Conservation (phyloP, 2,113 vertebrate species). For the Clarias magur region DNA sequence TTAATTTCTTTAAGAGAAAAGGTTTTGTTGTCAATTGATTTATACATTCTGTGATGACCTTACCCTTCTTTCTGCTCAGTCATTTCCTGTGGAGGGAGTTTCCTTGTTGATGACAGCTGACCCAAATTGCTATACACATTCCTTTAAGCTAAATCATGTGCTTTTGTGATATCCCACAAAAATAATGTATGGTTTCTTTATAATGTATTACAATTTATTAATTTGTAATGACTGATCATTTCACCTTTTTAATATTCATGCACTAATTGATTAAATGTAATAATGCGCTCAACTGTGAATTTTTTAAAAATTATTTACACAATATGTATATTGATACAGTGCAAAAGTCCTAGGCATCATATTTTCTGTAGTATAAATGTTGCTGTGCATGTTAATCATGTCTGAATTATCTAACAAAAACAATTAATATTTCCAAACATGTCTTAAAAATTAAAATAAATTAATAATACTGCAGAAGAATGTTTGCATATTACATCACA, state of each 20-base stretch:
- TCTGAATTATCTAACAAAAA: no score
- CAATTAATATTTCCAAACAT: no score
- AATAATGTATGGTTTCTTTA: no score
- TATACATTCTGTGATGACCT: not conserved
- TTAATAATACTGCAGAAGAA: no score
- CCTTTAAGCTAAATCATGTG: slow-evolving; percentile 29
- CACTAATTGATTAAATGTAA: not conserved
- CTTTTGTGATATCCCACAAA: not conserved
- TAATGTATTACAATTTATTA: no score
- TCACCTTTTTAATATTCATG: not conserved
- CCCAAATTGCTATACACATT: not conserved
- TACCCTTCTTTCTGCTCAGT: not conserved
- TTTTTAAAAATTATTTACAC: not conserved
- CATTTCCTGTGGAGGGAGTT: slow-evolving; percentile 34
- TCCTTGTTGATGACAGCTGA: slow-evolving; percentile 21
- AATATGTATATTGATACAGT: not conserved
- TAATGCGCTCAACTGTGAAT: not conserved
- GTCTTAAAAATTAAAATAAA: no score
- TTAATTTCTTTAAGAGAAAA: not conserved
- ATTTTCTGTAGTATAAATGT: not conserved
- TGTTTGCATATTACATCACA: no score
- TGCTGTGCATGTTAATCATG: no score
- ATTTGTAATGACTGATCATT: no score
- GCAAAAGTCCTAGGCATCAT: not conserved
- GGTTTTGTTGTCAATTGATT: not conserved